Evolutionary conservation across 2,113 vertebrate species (phyloP).

Genomic region (rabbit (Oryctolagus cuniculus)): DNA sequence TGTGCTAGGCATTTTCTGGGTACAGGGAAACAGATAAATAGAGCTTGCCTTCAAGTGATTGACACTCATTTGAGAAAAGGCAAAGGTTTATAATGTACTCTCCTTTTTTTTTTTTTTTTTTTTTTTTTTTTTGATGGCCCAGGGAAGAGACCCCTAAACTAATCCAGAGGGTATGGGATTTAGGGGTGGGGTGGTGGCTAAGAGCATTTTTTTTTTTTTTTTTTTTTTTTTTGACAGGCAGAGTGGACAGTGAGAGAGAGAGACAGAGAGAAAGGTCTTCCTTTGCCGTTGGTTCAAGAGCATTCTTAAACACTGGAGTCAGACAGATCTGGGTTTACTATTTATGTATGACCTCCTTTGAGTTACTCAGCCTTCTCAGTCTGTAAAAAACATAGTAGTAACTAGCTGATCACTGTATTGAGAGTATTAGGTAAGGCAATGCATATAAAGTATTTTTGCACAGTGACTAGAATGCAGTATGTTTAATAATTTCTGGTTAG

Average conservation of each 20-base stretch:
- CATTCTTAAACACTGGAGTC: background rate
- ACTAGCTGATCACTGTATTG: background rate
- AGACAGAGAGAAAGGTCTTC: no score
- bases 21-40: background rate
- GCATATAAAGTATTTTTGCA: background rate
- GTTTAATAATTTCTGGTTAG: constrained; percentile 17
- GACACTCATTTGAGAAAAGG: background rate
- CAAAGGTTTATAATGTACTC: background rate
- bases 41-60: constrained; percentile 28
- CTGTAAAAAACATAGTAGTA: background rate
- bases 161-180: background rate
- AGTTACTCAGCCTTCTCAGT: background rate
- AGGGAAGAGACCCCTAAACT: background rate
- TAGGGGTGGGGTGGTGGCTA: background rate
- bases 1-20: background rate
- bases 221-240: no score
- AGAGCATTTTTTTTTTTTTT: no score
- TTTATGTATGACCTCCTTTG: background rate
- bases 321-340: background rate
- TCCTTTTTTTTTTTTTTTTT: no score
- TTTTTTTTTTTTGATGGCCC: background rate
- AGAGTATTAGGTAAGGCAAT: background rate
- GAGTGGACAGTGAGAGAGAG: no score
- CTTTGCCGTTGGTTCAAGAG: no score
- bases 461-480: background rate